Percentiles rank a stretch among this genome's conserved stretches.
These are phyloP conservation scores for Glareola pratincola DNA, from an alignment of 2,113 vertebrate genomes.

Conservation along the genomic window DNA sequence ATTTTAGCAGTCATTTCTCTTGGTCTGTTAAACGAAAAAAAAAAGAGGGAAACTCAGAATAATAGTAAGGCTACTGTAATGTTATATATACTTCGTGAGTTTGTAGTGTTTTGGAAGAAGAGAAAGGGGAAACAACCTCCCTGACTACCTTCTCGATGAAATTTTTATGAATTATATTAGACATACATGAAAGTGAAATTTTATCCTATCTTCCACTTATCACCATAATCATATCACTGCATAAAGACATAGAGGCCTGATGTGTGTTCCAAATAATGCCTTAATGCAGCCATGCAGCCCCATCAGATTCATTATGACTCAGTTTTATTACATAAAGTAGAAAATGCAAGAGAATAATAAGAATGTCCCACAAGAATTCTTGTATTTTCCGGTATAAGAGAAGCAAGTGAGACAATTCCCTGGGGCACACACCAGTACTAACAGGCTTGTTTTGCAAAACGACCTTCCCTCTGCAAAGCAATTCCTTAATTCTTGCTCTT, in stretches of 20 bases:
- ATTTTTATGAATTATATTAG: background rate
- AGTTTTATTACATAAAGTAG: background rate
- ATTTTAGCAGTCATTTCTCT: fast-evolving
- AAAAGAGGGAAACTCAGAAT: background rate
- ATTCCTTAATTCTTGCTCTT: background rate
- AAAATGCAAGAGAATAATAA: background rate
- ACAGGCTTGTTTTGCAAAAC: background rate
- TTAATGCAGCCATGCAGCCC: background rate
- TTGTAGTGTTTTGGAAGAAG: background rate
- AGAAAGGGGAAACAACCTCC: background rate
- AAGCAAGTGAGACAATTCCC: background rate
- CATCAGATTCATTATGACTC: background rate
- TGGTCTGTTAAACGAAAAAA: background rate
- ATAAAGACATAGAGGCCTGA: background rate
- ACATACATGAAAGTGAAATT: background rate
- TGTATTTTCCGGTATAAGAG: background rate
- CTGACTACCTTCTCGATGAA: background rate
- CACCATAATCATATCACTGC: background rate
- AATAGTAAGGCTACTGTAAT: background rate
- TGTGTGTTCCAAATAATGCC: background rate
- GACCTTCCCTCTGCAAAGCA: background rate
- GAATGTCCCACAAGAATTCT: background rate
- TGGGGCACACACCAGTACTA: background rate
- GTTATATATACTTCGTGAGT: background rate
- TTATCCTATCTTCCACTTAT: background rate